Evolutionary conservation across 2,113 vertebrate genomes (phyloP), one percentile per base, ranked within the genome.

Genomic region (Halcyon senegalensis): DNA sequence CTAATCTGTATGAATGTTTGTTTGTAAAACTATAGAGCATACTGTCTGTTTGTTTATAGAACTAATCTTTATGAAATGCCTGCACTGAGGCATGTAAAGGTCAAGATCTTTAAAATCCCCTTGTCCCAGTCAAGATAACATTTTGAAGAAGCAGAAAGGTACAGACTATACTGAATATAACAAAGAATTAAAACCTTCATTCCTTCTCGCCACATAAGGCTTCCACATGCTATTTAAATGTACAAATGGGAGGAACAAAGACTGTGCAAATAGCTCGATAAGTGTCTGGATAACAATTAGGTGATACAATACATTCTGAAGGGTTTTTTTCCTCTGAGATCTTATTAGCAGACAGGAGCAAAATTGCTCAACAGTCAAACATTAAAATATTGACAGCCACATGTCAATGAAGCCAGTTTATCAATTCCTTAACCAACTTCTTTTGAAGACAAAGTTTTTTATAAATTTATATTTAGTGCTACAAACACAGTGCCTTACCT

Each of bases 381-480:
- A 66, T 7, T 9, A 16, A 90, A 79, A 9, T 75, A 86, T 16
- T 67, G 82, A 93, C 37, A 76, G 55, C 2, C 12, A 3, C n/a
- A 62, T 21, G 48, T 89, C 25, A 3, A 35, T 35, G 24, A 81
- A 89, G 39, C 70, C 9, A 56, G 9, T 77, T 83, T 27, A 25
- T 43, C 28, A 77, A 59, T 43, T 69, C 30, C 31, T 84, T 81
- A 64, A 53, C 3, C 13, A 33, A 58, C 63, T 80, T 53, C 23
- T 77, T 87, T 91, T 88, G 53, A 96, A 96, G 63, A 73, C n/a
- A 78, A 81, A 81, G 19, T 16, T 16, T 46, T 90, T 78, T 28
- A 37, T 60, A 73, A 79, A 86, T 70, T 51, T 41, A 35, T 39
- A 76, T 58, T 93, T 76, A 82, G 68, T 50, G n/a, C 33, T 90